Conservation (phyloP, 1,140 invertebrate genomes). For the Tetramorium alpestre region DNA sequence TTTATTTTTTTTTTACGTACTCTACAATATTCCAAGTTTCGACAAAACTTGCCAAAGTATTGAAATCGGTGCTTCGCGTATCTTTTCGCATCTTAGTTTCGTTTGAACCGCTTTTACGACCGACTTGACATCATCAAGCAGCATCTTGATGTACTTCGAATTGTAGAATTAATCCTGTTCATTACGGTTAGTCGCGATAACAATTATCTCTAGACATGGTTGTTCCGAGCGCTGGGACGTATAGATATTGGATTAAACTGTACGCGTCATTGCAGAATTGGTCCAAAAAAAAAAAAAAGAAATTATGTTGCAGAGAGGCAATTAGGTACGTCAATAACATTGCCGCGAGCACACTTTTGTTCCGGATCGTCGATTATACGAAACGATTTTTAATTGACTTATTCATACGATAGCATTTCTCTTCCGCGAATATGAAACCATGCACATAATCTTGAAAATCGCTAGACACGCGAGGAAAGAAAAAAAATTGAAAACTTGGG, state of each 20-base stretch:
- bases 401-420: not conserved
- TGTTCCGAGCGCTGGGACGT: not conserved
- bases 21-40: not conserved
- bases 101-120: conserved; percentile 1
- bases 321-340: conserved; percentile 30
- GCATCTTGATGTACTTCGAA: not conserved
- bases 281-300: not conserved
- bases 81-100: not conserved
- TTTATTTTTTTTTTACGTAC: not conserved
- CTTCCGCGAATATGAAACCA: not conserved
- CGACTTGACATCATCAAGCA: not conserved
- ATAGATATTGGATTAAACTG: not conserved
- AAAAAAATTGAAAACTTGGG: not conserved
- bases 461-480: not conserved
- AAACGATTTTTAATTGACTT: not conserved
- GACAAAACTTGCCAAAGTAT: not conserved
- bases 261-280: not conserved
- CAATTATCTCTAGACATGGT: not conserved
- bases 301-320: conserved; percentile 40
- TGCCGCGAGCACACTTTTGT: not conserved
- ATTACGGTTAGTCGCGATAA: conserved; percentile 37
- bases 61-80: not conserved
- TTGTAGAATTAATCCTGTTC: conserved; percentile 53
- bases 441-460: not conserved
- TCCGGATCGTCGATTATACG: not conserved